phyloP scores from a whole-genome alignment of 2,113 vertebrate genomes.

The Crotalus horridus region DNA sequence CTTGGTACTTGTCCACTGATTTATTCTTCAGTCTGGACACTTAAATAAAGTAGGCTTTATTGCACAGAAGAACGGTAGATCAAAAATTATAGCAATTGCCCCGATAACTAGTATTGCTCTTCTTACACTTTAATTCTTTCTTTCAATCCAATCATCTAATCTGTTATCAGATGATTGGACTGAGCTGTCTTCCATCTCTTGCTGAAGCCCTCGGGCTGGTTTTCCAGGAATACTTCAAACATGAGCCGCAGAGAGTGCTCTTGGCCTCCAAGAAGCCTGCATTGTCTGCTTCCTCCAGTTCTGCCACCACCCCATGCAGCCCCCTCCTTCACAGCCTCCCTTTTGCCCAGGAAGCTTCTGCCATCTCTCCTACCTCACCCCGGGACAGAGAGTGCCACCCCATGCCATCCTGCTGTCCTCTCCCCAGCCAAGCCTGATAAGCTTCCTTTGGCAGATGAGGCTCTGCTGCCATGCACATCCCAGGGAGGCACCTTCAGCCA shows the following conservation, averaged over 20 bases:
- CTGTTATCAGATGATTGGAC: background rate
- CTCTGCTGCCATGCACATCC: background rate
- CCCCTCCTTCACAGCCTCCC: background rate
- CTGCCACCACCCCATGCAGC: background rate
- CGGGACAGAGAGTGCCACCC: background rate
- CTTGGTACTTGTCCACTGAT: background rate
- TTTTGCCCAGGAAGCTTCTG: background rate
- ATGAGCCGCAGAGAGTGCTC: background rate
- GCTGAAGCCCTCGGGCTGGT: background rate
- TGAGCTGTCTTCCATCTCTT: background rate
- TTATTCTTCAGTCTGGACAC: background rate
- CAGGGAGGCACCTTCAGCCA: background rate
- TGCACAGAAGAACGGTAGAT: background rate
- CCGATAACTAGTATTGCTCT: background rate
- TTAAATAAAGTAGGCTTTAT: background rate
- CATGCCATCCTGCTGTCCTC: background rate
- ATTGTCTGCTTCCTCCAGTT: background rate
- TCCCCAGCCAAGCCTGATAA: background rate
- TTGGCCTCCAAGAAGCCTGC: background rate
- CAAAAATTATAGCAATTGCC: background rate
- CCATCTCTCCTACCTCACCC: background rate
- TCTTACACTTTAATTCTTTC: background rate
- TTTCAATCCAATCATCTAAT: no score
- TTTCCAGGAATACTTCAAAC: background rate
- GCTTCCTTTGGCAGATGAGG: background rate